Evolutionary conservation across 2,113 vertebrate species (phyloP), one percentile per base, ranked within the genome.

Genomic region (Cyprinus carpio): DNA sequence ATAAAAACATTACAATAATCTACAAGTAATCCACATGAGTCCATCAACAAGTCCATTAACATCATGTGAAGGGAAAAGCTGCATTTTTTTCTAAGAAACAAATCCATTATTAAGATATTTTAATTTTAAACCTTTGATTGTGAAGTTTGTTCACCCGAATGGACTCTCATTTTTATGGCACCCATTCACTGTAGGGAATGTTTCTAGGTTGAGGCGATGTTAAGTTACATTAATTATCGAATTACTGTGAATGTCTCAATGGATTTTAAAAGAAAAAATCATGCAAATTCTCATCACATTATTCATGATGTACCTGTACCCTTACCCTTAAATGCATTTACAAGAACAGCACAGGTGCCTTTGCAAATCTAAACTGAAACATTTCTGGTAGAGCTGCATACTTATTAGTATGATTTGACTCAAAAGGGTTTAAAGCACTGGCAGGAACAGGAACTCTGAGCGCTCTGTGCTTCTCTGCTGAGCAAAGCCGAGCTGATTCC

Each of bases 401-500:
- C 60, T 84, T 84, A 76, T 84, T 84, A 84, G 29, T 25, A 51
- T 77, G 83, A 84, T 78, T 84, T 67, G 75, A 76, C 83, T 65
- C 29, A 10, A 43, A 37, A 51, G 62, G 60, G 29, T 84, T 84
- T 78, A 78, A 78, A 56, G 83, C 58, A 64, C 11, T 12, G 58
- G 25, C 54, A 58, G 56, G 56, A 58, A 72, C 54, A 79, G 54
- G 56, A 31, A 27, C 37, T 75, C 31, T 56, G 82, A 75, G 65
- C 75, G 58, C 90, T 91, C 87, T 76, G 90, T 89, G 85, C 84
- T 87, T 65, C 89, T 90, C 86, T 89, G 89, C 89, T 58, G 90
- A 91, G 89, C 90, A 88, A 75, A 87, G 91, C 88, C 77, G 88
- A 88, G 91, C 91, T 56, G 90, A 85, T 89, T 91, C 86, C 76